A percentile compares a stretch with the other conserved stretches of the same genome.
These are phyloP conservation scores for Athalia rosae DNA, from an alignment of 2,888 invertebrate species.

Conservation along the genomic window DNA sequence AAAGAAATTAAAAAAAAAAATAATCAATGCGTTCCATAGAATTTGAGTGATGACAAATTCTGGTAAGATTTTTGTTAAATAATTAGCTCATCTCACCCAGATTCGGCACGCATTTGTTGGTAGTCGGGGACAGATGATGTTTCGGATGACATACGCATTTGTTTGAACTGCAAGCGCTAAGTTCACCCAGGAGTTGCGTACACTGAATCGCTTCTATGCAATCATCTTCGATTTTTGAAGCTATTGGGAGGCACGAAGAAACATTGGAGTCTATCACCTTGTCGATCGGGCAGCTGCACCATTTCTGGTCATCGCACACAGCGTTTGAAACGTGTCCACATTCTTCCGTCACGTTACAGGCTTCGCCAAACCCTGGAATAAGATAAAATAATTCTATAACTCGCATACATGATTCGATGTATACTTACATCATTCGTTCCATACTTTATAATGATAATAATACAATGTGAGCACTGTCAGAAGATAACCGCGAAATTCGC, in stretches of 20 bases:
- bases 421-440: too few relatives aligned
- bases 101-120: slow-evolving; percentile 51
- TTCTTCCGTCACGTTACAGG: slow-evolving; percentile 53
- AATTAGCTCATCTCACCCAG: slow-evolving; percentile 50
- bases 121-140: slow-evolving; percentile 52
- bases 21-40: too few relatives aligned
- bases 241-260: slow-evolving; percentile 53
- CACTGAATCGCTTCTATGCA: slow-evolving; percentile 58
- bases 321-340: slow-evolving; percentile 54
- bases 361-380: slow-evolving; percentile 51
- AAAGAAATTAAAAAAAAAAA: neutral
- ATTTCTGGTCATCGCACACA: slow-evolving; percentile 50
- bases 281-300: slow-evolving; percentile 54
- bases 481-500: too few relatives aligned
- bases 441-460: too few relatives aligned
- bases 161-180: slow-evolving; percentile 52
- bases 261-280: slow-evolving; percentile 47
- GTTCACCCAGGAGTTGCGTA: slow-evolving; percentile 45
- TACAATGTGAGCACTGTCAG: too few relatives aligned
- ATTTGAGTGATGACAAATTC: neutral
- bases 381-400: neutral
- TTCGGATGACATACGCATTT: slow-evolving; percentile 53
- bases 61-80: neutral
- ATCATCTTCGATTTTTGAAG: slow-evolving; percentile 46
- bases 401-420: too few relatives aligned